Evolutionary conservation across 2,113 vertebrate species (phyloP).

Genomic region (Trematomus loennbergii): DNA sequence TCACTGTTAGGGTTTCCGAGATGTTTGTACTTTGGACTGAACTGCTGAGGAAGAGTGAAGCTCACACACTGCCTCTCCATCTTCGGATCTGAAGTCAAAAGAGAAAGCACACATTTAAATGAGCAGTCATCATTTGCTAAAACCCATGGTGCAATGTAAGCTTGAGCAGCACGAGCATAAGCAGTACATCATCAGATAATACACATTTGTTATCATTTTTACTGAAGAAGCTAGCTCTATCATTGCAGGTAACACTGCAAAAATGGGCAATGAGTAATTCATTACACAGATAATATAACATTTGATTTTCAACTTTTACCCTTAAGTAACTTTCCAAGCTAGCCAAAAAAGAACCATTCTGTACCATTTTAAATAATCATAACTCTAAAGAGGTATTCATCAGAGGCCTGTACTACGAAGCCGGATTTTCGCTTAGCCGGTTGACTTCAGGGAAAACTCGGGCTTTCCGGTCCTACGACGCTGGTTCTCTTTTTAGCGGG

Average conservation of each 20-base stretch:
- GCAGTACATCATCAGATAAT: neutral
- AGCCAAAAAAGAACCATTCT: neutral
- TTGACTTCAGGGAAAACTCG: too few species aligned
- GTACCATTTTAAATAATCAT: too few species aligned
- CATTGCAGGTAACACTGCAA: neutral
- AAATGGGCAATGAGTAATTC: too few species aligned
- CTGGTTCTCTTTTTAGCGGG: too few species aligned
- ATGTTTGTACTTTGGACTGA: slow-evolving; percentile 86
- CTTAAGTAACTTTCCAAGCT: neutral
- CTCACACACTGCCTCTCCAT: slow-evolving; percentile 87
- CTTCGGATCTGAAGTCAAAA: slow-evolving; percentile 80
- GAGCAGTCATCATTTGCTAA: neutral
- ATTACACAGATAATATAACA: too few species aligned
- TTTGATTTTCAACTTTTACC: neutral
- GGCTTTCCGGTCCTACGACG: too few species aligned
- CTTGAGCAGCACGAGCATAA: neutral
- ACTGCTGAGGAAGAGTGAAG: slow-evolving; percentile 93
- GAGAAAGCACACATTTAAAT: slow-evolving; percentile 18
- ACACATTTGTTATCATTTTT: neutral
- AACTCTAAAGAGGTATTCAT: too few species aligned
- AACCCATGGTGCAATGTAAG: neutral
- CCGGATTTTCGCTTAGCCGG: too few species aligned
- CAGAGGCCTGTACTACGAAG: too few species aligned
- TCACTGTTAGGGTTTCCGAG: slow-evolving; percentile 86
- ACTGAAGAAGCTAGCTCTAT: neutral